Evolutionary conservation across 2,888 invertebrate genomes (phyloP).

Genomic region (Fragum fragum): DNA sequence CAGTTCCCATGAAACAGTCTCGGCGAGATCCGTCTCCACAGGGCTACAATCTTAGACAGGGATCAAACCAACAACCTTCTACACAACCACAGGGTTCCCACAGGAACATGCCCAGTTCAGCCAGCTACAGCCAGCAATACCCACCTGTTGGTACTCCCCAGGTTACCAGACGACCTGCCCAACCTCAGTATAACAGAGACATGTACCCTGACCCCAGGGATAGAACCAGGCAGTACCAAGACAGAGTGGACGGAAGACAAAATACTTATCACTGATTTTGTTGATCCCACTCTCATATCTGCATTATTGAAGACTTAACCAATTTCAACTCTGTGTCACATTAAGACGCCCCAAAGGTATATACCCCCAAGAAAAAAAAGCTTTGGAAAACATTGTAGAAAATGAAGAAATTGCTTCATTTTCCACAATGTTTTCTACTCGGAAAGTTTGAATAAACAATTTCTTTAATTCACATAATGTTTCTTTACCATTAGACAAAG

Average conservation of each 20-base stretch:
- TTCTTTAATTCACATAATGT: too few relatives aligned
- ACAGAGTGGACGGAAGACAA: constrained; percentile 3
- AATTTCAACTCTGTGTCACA: too few relatives aligned
- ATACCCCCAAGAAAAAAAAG: too few relatives aligned
- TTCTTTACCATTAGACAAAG: too few relatives aligned
- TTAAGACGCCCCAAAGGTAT: too few relatives aligned
- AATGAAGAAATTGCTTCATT: too few relatives aligned
- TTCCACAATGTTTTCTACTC: too few relatives aligned
- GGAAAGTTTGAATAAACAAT: too few relatives aligned
- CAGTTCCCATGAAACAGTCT: constrained; percentile 38
- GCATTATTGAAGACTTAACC: too few relatives aligned
- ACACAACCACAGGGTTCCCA: constrained; percentile 33
- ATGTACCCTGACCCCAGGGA: constrained; percentile 30
- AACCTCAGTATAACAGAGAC: constrained; percentile 38
- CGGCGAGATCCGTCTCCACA: constrained; percentile 45
- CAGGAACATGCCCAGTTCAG: constrained; percentile 42
- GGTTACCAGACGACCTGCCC: constrained; percentile 16
- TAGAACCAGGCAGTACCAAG: constrained; percentile 23
- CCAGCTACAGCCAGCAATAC: constrained; percentile 29
- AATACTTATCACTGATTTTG: neutral
- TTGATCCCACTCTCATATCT: too few relatives aligned
- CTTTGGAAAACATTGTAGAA: too few relatives aligned
- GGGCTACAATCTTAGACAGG: constrained; percentile 30
- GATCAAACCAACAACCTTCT: constrained; percentile 26
- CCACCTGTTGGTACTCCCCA: constrained; percentile 40